A percentile compares a stretch with the other conserved stretches of the same genome.
Conservation (phyloP, 2,888 invertebrate genomes). For the Nycteola revayana region DNA sequence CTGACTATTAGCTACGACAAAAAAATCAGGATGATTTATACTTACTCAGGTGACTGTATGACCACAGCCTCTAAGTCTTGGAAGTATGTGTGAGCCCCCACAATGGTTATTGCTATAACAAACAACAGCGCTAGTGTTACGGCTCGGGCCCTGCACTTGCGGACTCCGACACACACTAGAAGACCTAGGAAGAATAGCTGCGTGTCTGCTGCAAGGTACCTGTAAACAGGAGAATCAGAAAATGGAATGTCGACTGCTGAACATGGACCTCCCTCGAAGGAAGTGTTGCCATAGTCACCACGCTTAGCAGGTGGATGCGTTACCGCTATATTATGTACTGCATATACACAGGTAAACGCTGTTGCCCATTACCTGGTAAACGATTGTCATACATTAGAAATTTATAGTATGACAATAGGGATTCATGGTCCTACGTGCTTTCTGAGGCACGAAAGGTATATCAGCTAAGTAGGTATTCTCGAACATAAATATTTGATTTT, state of each 20-base stretch:
- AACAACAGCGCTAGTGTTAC: conserved; percentile 40
- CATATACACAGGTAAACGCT: too few relatives aligned
- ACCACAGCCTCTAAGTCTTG: conserved; percentile 62
- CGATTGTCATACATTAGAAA: neutral
- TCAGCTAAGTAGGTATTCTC: too few relatives aligned
- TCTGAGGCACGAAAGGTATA: too few relatives aligned
- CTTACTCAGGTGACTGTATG: conserved; percentile 70
- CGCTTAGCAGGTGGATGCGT: neutral
- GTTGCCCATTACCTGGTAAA: too few relatives aligned
- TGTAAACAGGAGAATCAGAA: conserved; percentile 28
- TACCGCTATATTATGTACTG: neutral
- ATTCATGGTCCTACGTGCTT: too few relatives aligned
- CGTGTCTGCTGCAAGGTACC: conserved; percentile 75
- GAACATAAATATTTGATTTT: too few relatives aligned
- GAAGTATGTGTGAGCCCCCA: conserved; percentile 60
- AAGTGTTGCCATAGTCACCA: too few relatives aligned
- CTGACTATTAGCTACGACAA: too few relatives aligned
- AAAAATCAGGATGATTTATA: too few relatives aligned
- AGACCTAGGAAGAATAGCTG: conserved; percentile 68
- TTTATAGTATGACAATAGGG: too few relatives aligned
- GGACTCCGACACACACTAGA: conserved; percentile 50
- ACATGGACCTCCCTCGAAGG: too few relatives aligned
- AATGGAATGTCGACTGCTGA: too few relatives aligned
- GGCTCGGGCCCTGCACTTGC: conserved; percentile 35
- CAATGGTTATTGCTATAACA: conserved; percentile 38